phyloP scores from a whole-genome alignment of 1,140 invertebrate genomes.

The Teleopsis dalmanni region DNA sequence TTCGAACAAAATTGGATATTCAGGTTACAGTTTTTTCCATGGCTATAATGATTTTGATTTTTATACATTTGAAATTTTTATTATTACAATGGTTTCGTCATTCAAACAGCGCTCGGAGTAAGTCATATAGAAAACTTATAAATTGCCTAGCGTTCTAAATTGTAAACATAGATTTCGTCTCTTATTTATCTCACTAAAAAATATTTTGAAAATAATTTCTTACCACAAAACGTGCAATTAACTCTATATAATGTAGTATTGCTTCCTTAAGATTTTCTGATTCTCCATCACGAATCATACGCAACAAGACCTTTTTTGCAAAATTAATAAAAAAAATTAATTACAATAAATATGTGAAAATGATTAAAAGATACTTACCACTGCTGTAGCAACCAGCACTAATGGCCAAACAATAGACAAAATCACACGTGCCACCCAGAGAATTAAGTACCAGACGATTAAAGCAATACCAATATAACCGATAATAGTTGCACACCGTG shows the following conservation, averaged over 20 bases:
- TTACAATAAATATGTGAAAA: neutral
- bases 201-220: too few species aligned
- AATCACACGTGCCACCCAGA: conserved; percentile 9
- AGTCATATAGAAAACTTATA: too few species aligned
- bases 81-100: too few species aligned
- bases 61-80: too few species aligned
- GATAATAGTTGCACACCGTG: conserved; percentile 5
- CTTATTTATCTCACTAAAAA: too few species aligned
- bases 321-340: neutral
- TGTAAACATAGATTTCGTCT: too few species aligned
- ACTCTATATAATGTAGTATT: neutral
- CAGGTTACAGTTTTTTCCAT: too few species aligned
- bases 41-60: too few species aligned
- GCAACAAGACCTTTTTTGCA: conserved; percentile 8
- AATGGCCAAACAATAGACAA: conserved; percentile 12
- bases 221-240: conserved; percentile 10
- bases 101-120: too few species aligned
- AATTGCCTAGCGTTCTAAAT: too few species aligned
- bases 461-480: conserved; percentile 11
- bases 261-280: conserved; percentile 5
- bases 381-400: conserved; percentile 9
- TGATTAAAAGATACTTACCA: conserved; percentile 7
- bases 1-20: too few species aligned
- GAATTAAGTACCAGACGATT: conserved; percentile 11
- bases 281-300: conserved; percentile 11